These are phyloP conservation scores for Calephelis nemesis DNA, from an alignment of 1,140 invertebrate genomes.

Conservation along the genomic window DNA sequence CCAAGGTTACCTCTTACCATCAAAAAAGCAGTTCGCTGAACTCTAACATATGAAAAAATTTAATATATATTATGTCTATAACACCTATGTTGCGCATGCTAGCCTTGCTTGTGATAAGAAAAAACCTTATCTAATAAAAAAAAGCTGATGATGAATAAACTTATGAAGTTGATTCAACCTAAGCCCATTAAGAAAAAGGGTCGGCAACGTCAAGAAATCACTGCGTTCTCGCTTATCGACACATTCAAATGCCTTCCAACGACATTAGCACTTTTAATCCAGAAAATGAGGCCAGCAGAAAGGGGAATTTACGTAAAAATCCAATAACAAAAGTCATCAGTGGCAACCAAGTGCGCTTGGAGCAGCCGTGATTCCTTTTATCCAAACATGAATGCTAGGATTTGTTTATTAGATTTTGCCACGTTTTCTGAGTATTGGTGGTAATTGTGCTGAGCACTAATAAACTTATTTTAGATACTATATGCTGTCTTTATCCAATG, in stretches of 20 bases:
- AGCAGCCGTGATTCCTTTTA: not conserved
- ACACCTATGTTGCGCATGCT: no score
- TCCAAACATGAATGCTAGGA: conserved; percentile 2
- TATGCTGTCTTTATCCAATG: no score
- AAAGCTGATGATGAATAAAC: not conserved
- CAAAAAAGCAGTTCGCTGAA: no score
- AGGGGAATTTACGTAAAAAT: conserved; percentile 65
- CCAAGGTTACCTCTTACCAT: no score
- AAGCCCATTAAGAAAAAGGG: conserved; percentile 9
- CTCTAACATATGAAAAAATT: no score
- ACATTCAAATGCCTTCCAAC: conserved; percentile 11
- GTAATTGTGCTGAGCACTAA: no score
- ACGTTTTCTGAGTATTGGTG: no score
- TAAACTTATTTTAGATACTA: no score
- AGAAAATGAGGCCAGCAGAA: conserved; percentile 62
- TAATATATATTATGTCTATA: no score
- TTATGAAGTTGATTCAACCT: not conserved
- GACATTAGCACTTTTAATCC: conserved; percentile 52
- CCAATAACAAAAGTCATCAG: conserved; percentile 53
- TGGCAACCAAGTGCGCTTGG: conserved; percentile 17
- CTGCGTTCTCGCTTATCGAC: conserved; percentile 16
- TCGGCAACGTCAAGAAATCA: conserved; percentile 4
- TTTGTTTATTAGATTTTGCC: not conserved
- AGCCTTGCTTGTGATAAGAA: no score
- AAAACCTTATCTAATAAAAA: not conserved